A percentile compares a stretch with the other conserved stretches of the same genome.
Conservation (phyloP, 2,797 vertebrate species). For the Phalloptychus januarius region DNA sequence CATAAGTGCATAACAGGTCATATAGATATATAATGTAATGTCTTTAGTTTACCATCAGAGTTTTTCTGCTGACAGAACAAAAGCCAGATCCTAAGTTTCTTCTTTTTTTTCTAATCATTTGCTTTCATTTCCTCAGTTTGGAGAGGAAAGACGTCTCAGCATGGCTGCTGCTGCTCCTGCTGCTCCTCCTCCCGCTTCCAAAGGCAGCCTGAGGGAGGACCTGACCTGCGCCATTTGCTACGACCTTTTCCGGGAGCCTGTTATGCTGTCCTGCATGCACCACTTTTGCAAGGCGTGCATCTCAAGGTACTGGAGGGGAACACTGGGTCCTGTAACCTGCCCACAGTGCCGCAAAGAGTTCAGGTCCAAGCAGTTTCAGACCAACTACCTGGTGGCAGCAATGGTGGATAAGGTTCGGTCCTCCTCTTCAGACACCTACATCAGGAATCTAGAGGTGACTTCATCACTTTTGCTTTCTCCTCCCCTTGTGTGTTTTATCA, state of each 20-base stretch:
- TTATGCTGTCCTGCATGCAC: slow-evolving; percentile 91
- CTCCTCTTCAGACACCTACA: slow-evolving; percentile 63
- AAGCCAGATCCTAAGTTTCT: not conserved
- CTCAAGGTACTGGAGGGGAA: slow-evolving; percentile 81
- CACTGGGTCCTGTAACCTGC: slow-evolving; percentile 72
- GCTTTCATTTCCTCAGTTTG: slow-evolving; percentile 39
- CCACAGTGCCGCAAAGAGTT: slow-evolving; percentile 86
- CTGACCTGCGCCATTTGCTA: slow-evolving; percentile 90
- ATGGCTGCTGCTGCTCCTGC: slow-evolving; percentile 56
- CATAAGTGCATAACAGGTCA: not conserved
- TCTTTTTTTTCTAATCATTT: slow-evolving; percentile 7
- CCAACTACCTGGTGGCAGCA: slow-evolving; percentile 85
- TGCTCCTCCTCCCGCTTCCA: slow-evolving; percentile 44
- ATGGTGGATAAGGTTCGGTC: slow-evolving; percentile 87
- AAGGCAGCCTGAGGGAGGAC: slow-evolving; percentile 83
- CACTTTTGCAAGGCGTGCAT: slow-evolving; percentile 90
- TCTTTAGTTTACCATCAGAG: not conserved
- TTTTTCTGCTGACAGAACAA: slow-evolving; percentile 9
- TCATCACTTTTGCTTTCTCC: not conserved
- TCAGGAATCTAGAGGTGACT: slow-evolving; percentile 78
- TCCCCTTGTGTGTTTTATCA: not conserved
- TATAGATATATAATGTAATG: not conserved
- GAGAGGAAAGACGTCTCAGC: not conserved
- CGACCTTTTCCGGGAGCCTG: slow-evolving; percentile 86
- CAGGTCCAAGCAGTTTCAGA: slow-evolving; percentile 80